Evolutionary conservation across 2,888 invertebrate species (phyloP).

Genomic region (Calliphora vomitoria): DNA sequence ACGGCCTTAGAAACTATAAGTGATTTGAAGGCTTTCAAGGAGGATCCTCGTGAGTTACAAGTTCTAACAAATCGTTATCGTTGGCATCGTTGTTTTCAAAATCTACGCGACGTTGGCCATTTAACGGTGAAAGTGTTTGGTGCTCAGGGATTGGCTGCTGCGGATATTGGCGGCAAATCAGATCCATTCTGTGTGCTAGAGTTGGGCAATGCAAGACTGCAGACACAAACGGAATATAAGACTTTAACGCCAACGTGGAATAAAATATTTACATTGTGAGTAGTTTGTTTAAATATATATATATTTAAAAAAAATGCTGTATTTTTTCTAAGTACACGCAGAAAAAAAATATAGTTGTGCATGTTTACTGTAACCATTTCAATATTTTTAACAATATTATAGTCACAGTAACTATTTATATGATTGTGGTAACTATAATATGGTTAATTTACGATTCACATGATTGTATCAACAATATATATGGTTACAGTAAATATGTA

Average conservation of each 20-base stretch:
- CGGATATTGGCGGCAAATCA: slow-evolving; percentile 98
- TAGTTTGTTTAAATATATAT: slow-evolving; percentile 76
- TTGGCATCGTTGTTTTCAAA: slow-evolving; percentile 89
- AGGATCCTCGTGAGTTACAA: slow-evolving; percentile 90
- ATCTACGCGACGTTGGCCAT: slow-evolving; percentile 95
- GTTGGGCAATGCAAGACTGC: slow-evolving; percentile 95
- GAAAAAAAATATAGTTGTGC: no score
- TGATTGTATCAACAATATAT: no score
- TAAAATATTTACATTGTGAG: slow-evolving; percentile 99
- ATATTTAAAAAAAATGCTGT: no score
- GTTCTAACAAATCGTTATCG: slow-evolving; percentile 86
- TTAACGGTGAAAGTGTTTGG: slow-evolving; percentile 96
- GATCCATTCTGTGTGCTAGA: slow-evolving; percentile 99
- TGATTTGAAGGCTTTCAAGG: slow-evolving; percentile 93
- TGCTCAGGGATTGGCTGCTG: slow-evolving; percentile 94
- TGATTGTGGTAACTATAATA: no score
- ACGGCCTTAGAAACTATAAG: slow-evolving; percentile 96
- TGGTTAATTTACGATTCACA: no score
- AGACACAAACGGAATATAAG: slow-evolving; percentile 99
- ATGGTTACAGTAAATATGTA: no score
- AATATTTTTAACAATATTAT: no score
- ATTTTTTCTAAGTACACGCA: no score
- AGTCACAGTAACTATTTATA: no score
- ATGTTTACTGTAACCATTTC: no score
- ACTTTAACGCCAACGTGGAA: slow-evolving; percentile 98